phyloP scores from a whole-genome alignment of 2,888 invertebrate species.

The Sturmia bella region DNA sequence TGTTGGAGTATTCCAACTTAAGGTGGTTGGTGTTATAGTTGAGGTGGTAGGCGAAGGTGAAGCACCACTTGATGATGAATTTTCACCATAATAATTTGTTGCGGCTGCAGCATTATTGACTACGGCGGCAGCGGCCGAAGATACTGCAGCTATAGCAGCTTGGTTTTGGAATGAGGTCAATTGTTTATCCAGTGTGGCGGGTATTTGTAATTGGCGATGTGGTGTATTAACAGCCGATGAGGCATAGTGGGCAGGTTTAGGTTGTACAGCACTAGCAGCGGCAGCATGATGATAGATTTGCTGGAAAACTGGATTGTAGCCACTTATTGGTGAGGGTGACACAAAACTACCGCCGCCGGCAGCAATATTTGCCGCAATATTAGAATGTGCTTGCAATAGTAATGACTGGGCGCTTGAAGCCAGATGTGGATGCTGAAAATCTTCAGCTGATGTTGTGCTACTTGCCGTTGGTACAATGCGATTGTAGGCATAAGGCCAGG shows the following conservation, averaged over 20 bases:
- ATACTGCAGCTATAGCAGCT: slow-evolving; percentile 77
- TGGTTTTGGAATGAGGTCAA: slow-evolving; percentile 79
- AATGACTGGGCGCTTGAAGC: slow-evolving; percentile 87
- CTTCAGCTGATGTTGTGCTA: slow-evolving; percentile 85
- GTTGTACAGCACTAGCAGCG: slow-evolving; percentile 82
- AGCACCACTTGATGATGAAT: slow-evolving; percentile 81
- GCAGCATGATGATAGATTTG: slow-evolving; percentile 91
- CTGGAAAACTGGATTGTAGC: slow-evolving; percentile 91
- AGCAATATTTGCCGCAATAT: slow-evolving; percentile 84
- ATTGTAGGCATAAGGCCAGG: slow-evolving; percentile 93
- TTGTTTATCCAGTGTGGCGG: slow-evolving; percentile 81
- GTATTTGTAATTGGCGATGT: slow-evolving; percentile 86
- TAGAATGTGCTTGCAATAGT: slow-evolving; percentile 85
- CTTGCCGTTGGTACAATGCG: slow-evolving; percentile 87
- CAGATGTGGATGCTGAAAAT: slow-evolving; percentile 87
- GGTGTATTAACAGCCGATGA: slow-evolving; percentile 84
- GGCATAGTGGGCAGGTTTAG: slow-evolving; percentile 89
- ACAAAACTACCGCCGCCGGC: slow-evolving; percentile 83
- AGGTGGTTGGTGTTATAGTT: slow-evolving; percentile 81
- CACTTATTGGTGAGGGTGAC: slow-evolving; percentile 87
- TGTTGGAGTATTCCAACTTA: slow-evolving; percentile 87
- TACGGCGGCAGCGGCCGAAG: slow-evolving; percentile 78
- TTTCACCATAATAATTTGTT: slow-evolving; percentile 80
- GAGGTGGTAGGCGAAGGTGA: slow-evolving; percentile 81
- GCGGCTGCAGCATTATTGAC: slow-evolving; percentile 79